phyloP scores from a whole-genome alignment of 2,113 vertebrate species.

The Melanocharis versteri region DNA sequence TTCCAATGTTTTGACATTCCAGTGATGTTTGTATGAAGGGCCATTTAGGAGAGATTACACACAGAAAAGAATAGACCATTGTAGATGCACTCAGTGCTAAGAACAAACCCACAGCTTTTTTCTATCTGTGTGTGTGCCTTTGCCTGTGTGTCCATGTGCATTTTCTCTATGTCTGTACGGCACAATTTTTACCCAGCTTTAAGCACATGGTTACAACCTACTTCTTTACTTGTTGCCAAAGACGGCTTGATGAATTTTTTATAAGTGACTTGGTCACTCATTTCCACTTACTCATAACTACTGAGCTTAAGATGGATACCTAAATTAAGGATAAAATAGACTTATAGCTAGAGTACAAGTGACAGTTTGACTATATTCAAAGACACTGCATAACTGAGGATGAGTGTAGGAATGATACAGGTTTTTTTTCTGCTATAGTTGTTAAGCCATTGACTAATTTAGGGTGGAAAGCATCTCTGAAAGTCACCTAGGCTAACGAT shows the following conservation, averaged over 20 bases:
- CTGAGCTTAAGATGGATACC: neutral
- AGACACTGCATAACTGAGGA: neutral
- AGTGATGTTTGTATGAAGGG: neutral
- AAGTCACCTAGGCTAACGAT: neutral
- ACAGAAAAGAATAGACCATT: neutral
- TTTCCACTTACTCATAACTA: neutral
- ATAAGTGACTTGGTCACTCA: neutral
- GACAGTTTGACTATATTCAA: neutral
- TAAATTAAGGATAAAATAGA: neutral
- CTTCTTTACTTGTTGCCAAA: neutral
- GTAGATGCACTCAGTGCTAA: neutral
- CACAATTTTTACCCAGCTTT: neutral
- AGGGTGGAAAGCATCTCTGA: neutral
- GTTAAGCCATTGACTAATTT: neutral
- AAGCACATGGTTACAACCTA: neutral
- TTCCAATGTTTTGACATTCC: neutral
- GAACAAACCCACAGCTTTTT: neutral
- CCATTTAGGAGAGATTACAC: neutral
- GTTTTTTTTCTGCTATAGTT: neutral
- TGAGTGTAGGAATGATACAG: neutral
- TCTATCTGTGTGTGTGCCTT: accelerated
- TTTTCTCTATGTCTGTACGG: neutral
- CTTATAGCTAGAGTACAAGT: neutral
- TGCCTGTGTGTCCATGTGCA: accelerated
- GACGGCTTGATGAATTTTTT: neutral